Evolutionary conservation across 2,797 vertebrate genomes (phyloP).

Genomic region (Phoeniculus purpureus): DNA sequence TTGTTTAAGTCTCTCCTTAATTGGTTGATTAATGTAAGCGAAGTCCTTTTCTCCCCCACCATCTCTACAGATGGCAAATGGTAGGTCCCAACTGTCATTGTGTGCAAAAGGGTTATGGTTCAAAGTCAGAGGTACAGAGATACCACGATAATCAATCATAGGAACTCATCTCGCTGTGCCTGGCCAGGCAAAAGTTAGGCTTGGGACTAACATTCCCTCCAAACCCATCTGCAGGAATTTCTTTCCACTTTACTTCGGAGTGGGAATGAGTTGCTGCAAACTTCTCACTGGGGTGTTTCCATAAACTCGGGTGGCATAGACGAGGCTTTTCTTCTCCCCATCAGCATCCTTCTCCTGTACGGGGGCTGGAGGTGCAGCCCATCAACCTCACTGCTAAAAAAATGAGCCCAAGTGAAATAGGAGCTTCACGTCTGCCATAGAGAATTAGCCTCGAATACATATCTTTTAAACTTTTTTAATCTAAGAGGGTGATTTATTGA

Average conservation of each 20-base stretch:
- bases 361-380: background rate
- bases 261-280: slow-evolving; percentile 16
- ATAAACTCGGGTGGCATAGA: background rate
- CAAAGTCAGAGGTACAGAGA: slow-evolving; percentile 86
- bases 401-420: slow-evolving; percentile 25
- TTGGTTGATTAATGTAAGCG: slow-evolving; percentile 80
- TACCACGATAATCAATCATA: slow-evolving; percentile 84
- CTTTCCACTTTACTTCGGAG: slow-evolving; percentile 19
- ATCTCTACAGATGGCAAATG: slow-evolving; percentile 82
- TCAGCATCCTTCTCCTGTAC: background rate
- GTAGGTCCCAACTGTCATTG: slow-evolving; percentile 81
- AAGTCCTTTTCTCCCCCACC: slow-evolving; percentile 75
- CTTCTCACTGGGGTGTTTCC: background rate
- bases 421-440: slow-evolving; percentile 41
- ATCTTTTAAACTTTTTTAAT: slow-evolving; percentile 38
- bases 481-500: slow-evolving; percentile 76
- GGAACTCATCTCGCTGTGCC: slow-evolving; percentile 78
- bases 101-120: slow-evolving; percentile 81
- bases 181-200: slow-evolving; percentile 81
- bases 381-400: background rate
- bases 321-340: background rate
- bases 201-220: slow-evolving; percentile 36
- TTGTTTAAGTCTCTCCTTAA: slow-evolving; percentile 80
- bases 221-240: slow-evolving; percentile 32
- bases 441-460: slow-evolving; percentile 51